Conservation (phyloP, 2,888 invertebrate species). For the Athalia cordata region DNA sequence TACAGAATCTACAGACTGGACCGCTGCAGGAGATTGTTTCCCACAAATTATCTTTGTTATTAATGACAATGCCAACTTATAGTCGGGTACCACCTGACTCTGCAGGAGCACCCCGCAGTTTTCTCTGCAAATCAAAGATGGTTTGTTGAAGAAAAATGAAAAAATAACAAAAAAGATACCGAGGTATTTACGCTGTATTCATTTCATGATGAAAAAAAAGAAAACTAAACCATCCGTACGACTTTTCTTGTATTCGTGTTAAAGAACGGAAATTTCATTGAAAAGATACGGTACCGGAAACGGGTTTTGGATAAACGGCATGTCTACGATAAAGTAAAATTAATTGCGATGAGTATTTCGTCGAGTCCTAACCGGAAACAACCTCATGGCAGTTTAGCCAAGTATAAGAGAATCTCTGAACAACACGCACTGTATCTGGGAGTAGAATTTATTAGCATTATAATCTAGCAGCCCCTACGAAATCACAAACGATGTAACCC, state of each 20-base stretch:
- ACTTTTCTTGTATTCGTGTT: too few species aligned
- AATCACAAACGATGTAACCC: conserved; percentile 47
- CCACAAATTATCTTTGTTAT: conserved; percentile 60
- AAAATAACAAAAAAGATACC: too few species aligned
- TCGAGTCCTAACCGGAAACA: too few species aligned
- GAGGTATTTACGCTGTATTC: too few species aligned
- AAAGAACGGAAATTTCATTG: too few species aligned
- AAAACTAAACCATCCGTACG: too few species aligned
- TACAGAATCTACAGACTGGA: conserved; percentile 22
- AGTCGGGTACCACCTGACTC: conserved; percentile 46
- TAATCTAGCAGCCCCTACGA: conserved; percentile 49
- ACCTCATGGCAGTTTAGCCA: too few species aligned
- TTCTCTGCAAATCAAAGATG: conserved; percentile 49
- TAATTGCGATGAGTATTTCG: too few species aligned
- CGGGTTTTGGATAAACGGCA: too few species aligned
- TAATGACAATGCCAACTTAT: conserved; percentile 53
- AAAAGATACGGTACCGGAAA: too few species aligned
- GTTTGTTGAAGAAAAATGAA: neutral
- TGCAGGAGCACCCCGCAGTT: conserved; percentile 42
- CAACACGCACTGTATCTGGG: neutral
- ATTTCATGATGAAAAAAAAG: too few species aligned
- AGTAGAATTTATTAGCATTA: conserved; percentile 34
- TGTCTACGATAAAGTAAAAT: too few species aligned
- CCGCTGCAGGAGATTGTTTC: conserved; percentile 52
- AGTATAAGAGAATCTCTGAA: neutral